phyloP scores from a whole-genome alignment of 2,888 invertebrate species.

The Lissocephala sabroskyi region DNA sequence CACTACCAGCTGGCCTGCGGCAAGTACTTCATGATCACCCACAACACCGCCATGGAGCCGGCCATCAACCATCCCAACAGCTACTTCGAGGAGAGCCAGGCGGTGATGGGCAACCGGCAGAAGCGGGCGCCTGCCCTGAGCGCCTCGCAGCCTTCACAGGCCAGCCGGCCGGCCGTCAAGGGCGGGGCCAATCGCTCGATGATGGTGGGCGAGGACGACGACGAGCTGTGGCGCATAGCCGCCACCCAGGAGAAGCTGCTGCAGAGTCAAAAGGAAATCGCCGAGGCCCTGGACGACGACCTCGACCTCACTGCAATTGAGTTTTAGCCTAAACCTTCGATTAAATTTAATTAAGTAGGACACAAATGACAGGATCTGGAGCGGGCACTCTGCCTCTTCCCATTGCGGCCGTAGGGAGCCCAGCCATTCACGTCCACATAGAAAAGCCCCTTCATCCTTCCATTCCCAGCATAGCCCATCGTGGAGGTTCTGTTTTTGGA shows the following conservation, averaged over 20 bases:
- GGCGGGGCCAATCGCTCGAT: conserved; percentile 44
- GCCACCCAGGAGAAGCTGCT: conserved; percentile 64
- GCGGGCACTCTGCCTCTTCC: no score
- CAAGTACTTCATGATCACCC: conserved; percentile 85
- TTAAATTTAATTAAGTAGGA: no score
- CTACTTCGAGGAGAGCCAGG: conserved; percentile 88
- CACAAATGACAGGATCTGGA: conserved; percentile 6
- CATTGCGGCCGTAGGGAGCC: conserved; percentile 53
- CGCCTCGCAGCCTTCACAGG: not conserved
- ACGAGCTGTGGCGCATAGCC: conserved; percentile 70
- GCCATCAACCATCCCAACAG: conserved; percentile 93
- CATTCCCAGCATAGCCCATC: conserved; percentile 60
- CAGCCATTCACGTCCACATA: conserved; percentile 57
- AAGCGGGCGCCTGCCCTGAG: conserved; percentile 33
- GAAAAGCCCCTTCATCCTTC: conserved; percentile 56
- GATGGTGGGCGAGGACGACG: conserved; percentile 67
- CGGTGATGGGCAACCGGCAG: conserved; percentile 72
- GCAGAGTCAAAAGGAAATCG: conserved; percentile 53
- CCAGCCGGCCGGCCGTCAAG: conserved; percentile 30
- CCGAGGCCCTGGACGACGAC: conserved; percentile 66
- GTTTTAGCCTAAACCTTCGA: conserved; percentile 18
- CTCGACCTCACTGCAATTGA: conserved; percentile 66
- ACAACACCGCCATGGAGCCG: conserved; percentile 77
- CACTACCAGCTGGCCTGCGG: conserved; percentile 93
- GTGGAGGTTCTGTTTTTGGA: conserved; percentile 16